Evolutionary conservation across 2,113 vertebrate genomes (phyloP), one percentile per base, ranked within the genome.

Genomic region (Oostethus manadensis): DNA sequence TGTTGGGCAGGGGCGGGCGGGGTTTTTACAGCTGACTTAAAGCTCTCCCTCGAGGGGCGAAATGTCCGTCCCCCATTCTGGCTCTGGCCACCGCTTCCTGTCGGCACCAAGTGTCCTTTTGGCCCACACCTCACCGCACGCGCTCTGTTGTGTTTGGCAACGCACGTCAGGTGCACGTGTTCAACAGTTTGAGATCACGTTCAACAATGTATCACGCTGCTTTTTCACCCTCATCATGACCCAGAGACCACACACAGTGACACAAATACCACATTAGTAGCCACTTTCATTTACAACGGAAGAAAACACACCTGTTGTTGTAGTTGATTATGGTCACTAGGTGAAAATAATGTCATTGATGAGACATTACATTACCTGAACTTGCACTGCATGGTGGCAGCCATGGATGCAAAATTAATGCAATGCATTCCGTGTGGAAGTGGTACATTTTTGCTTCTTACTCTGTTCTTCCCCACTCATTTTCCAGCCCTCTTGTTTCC

Each of bases 241-340:
- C 62, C 73, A 62, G 65, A 56, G 68, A 71, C 60, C 56, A 62
- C 56, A 55, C 46, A 45, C 45, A 15, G 53, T 38, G 3, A 7
- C 10, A 16, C 11, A 1, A 29, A 55, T 38, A 54, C 29, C 22
- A 50, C 15, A 26, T 29, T 26, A 33, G 13, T 11, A 40, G 10
- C 38, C 10, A 40, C 38, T 1, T 33, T 33, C 29, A 33, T 33
- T 33, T 33, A 33, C 29, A 5, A 33, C 29, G 8, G 1, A 33
- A 33, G 23, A 3, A 26, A 26, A 5, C 23, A 26, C 23, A 26
- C 29, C 29, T 33, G 29, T 7, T 33, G 5, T 33, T n/a, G n/a
- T n/a, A n/a, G n/a, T n/a, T n/a, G n/a, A n/a, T n/a, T n/a, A n/a
- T 33, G 29, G 29, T 8, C 29, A 26, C 23, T 26, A 26, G 5